A percentile compares a stretch with the other conserved stretches of the same genome.
Evolutionary conservation across 2,888 invertebrate species (phyloP).

Genomic region (Ceratothoa steindachneri): DNA sequence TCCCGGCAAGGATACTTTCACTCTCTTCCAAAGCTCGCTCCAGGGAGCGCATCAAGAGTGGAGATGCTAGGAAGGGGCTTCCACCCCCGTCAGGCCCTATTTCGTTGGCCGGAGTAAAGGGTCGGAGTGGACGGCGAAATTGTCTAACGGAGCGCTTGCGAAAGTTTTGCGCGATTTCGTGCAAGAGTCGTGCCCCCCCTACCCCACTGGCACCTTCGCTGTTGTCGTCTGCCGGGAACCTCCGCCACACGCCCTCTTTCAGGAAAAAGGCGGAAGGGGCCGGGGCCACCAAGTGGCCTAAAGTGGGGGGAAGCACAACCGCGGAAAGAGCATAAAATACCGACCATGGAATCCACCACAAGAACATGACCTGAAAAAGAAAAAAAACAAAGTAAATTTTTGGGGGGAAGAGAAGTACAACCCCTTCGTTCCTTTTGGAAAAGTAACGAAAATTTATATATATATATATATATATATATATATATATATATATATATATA

Average conservation of each 20-base stretch:
- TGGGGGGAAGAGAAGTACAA: too few species aligned
- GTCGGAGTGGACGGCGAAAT: background rate
- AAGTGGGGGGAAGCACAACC: background rate
- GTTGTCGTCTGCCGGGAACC: background rate
- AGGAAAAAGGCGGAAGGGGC: background rate
- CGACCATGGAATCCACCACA: constrained; percentile 5
- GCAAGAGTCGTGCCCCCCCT: background rate
- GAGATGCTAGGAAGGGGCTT: background rate
- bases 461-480: too few species aligned
- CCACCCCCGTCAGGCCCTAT: background rate
- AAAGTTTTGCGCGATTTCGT: background rate
- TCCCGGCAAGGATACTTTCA: constrained; percentile 16
- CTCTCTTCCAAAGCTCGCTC: background rate
- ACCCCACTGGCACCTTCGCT: too few species aligned
- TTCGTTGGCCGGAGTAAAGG: background rate
- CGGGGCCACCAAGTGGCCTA: background rate
- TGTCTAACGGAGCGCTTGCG: background rate
- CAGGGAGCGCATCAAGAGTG: background rate
- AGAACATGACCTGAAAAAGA: constrained; percentile 9
- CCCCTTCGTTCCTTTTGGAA: too few species aligned
- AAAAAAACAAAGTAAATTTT: too few species aligned
- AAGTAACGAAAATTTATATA: background rate
- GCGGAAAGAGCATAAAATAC: background rate
- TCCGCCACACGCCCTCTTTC: constrained; percentile 2
- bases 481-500: too few species aligned